phyloP scores from a whole-genome alignment of 37 sponge, comb jelly and placozoan species.

The Crambe crambe region DNA sequence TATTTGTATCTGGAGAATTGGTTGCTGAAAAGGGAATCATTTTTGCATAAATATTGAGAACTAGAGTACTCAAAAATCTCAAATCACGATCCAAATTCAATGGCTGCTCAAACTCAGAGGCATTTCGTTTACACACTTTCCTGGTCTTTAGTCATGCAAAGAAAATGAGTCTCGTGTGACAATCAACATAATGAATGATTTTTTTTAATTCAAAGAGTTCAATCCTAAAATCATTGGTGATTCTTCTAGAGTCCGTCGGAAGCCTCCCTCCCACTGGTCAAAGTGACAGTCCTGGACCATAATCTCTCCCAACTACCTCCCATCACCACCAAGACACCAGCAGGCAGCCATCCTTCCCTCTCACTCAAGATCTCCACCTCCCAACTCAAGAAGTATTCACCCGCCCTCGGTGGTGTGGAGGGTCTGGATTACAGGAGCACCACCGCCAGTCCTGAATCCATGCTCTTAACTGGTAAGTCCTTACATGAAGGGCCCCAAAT shows the following conservation, averaged over 20 bases:
- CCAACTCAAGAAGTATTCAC: constrained; percentile 13
- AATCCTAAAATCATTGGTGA: too few relatives aligned
- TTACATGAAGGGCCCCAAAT: too few relatives aligned
- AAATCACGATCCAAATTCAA: background rate
- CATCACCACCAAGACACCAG: background rate
- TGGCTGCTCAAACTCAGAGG: background rate
- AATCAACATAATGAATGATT: too few relatives aligned
- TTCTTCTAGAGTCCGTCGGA: background rate
- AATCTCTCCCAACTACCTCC: too few relatives aligned
- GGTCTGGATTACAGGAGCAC: background rate
- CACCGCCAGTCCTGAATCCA: constrained; percentile 29
- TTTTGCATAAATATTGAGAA: background rate
- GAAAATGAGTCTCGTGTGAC: too few relatives aligned
- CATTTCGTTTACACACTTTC: background rate
- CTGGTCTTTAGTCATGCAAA: too few relatives aligned
- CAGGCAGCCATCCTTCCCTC: constrained; percentile 6
- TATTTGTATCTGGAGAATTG: too few relatives aligned
- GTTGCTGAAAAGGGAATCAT: too few relatives aligned
- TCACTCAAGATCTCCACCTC: constrained; percentile 48
- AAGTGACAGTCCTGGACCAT: background rate
- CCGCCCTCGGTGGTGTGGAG: background rate
- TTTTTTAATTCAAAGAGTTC: too few relatives aligned
- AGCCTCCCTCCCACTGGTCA: background rate
- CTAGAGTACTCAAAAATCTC: background rate
- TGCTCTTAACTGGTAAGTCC: constrained; percentile 8